Conservation (phyloP, 2,888 invertebrate genomes). For the Anticlea derivata region DNA sequence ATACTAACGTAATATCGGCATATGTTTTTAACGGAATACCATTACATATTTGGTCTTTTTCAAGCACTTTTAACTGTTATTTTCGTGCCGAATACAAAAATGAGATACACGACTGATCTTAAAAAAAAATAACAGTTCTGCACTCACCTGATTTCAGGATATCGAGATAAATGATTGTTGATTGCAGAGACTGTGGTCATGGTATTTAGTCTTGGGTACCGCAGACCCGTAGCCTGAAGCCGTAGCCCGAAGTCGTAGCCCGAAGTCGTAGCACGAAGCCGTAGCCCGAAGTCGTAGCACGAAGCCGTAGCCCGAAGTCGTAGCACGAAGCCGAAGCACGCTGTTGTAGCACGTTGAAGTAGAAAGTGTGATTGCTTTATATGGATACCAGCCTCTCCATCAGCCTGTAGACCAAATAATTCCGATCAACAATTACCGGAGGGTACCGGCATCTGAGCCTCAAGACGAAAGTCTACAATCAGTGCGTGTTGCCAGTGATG, state of each 20-base stretch:
- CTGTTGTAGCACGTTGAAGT: background rate
- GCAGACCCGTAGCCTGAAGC: constrained; percentile 7
- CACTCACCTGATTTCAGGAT: constrained; percentile 12
- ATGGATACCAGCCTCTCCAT: constrained; percentile 18
- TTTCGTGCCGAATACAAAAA: too few species aligned
- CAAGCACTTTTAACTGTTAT: too few species aligned
- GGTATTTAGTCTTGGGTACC: background rate
- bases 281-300: constrained; percentile 15
- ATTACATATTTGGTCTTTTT: too few species aligned
- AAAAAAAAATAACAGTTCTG: background rate
- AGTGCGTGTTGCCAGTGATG: too few species aligned
- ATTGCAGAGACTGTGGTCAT: constrained; percentile 20
- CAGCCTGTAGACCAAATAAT: constrained; percentile 1
- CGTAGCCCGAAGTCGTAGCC: constrained; percentile 4
- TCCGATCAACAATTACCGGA: too few species aligned
- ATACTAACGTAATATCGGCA: too few species aligned
- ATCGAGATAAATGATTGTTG: constrained; percentile 2
- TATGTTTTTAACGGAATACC: too few species aligned
- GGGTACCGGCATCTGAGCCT: too few species aligned
- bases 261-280: too few species aligned
- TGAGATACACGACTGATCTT: too few species aligned
- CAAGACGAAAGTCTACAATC: too few species aligned
- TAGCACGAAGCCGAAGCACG: constrained; percentile 12
- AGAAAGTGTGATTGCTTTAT: background rate
- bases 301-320: constrained; percentile 13